These are phyloP conservation scores for Galago senegalensis DNA, from an alignment of 2,797 vertebrate genomes.

Conservation along the genomic window DNA sequence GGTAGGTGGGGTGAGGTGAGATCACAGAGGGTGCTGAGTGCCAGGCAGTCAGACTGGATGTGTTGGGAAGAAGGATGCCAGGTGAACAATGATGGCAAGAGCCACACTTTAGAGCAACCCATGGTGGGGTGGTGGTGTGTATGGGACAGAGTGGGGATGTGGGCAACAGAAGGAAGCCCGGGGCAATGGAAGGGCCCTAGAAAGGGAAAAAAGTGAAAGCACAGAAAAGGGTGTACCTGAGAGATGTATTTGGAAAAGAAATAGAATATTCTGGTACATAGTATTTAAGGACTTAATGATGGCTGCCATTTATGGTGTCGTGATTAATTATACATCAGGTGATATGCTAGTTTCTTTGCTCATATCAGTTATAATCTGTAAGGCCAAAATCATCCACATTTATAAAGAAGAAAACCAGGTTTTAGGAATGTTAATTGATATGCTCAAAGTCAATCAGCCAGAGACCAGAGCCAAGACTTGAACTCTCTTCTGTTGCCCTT, in stretches of 20 bases:
- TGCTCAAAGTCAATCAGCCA: background rate
- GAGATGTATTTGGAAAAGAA: background rate
- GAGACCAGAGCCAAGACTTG: background rate
- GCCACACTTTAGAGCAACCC: background rate
- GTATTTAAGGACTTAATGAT: slow-evolving; percentile 4
- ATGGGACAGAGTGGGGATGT: background rate
- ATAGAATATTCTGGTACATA: background rate
- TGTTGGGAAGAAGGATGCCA: background rate
- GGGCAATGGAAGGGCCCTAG: background rate
- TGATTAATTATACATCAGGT: background rate
- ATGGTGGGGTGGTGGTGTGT: background rate
- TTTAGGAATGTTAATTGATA: background rate
- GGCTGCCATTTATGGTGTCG: background rate
- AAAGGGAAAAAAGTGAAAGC: background rate
- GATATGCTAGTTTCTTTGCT: background rate
- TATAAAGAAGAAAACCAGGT: background rate
- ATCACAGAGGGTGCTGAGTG: background rate
- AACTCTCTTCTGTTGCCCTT: background rate
- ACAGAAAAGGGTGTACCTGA: background rate
- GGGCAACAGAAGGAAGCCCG: background rate
- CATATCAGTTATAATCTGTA: background rate
- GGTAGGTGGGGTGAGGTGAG: background rate
- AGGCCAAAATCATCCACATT: background rate
- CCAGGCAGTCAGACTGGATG: background rate
- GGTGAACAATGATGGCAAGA: background rate